These are phyloP conservation scores for Amiota mariae DNA, from an alignment of 2,888 invertebrate species.

Conservation along the genomic window DNA sequence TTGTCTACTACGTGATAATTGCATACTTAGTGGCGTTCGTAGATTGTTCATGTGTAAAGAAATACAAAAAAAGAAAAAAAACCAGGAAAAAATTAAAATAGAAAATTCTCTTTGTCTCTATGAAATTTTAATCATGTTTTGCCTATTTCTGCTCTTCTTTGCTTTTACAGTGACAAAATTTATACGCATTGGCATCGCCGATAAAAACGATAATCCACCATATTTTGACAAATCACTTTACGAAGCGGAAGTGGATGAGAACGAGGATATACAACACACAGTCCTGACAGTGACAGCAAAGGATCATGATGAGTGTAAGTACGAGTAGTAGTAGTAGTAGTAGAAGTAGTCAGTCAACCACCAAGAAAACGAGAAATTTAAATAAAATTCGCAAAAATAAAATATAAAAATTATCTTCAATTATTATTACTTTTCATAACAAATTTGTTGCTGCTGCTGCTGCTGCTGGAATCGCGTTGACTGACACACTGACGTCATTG, in stretches of 20 bases:
- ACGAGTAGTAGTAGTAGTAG: too few species aligned
- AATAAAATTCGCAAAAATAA: slow-evolving; percentile 5
- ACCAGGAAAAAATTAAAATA: neutral
- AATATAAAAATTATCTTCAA: neutral
- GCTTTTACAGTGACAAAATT: slow-evolving; percentile 93
- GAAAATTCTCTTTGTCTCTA: neutral
- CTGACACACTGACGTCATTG: neutral
- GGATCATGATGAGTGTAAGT: slow-evolving; percentile 99
- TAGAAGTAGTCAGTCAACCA: too few species aligned
- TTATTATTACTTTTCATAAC: too few species aligned
- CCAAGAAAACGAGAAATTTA: slow-evolving; percentile 45
- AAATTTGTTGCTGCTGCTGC: slow-evolving; percentile 15
- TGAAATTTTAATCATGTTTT: neutral
- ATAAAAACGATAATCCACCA: slow-evolving; percentile 99
- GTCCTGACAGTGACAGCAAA: slow-evolving; percentile 98
- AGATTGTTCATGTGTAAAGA: neutral
- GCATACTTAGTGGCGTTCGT: slow-evolving; percentile 36
- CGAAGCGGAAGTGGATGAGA: slow-evolving; percentile 97
- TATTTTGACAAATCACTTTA: slow-evolving; percentile 97
- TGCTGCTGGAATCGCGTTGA: slow-evolving; percentile 21
- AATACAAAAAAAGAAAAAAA: neutral
- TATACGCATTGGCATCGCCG: slow-evolving; percentile 97
- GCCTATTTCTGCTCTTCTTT: neutral
- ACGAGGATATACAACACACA: slow-evolving; percentile 97
- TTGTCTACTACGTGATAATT: slow-evolving; percentile 61